A percentile compares a stretch with the other conserved stretches of the same genome.
These are phyloP conservation scores for Drosophila ogumai DNA, from an alignment of 1,140 invertebrate species.

Conservation along the genomic window DNA sequence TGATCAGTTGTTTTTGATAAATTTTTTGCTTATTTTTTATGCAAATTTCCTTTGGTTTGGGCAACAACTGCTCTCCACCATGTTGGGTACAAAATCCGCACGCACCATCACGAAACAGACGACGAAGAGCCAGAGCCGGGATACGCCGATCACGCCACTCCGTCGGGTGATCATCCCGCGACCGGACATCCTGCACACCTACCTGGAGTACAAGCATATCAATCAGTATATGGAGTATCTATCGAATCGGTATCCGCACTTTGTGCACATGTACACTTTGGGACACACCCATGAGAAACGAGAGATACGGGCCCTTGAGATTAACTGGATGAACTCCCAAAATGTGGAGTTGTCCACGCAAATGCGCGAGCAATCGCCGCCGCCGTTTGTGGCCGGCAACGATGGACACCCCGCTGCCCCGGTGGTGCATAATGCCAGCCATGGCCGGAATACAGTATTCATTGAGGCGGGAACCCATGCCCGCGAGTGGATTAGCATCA, in stretches of 20 bases:
- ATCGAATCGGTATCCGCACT: constrained; percentile 82
- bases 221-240: constrained; percentile 84
- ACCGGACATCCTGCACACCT: constrained; percentile 74
- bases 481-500: constrained; percentile 89
- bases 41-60: neutral
- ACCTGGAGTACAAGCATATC: constrained; percentile 76
- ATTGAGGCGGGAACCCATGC: constrained; percentile 88
- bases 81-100: constrained; percentile 54
- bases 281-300: constrained; percentile 87
- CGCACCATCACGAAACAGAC: constrained; percentile 35
- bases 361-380: constrained; percentile 38
- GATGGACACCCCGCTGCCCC: constrained; percentile 23
- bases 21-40: neutral
- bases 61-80: constrained; percentile 1
- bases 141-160: constrained; percentile 7
- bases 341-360: constrained; percentile 49
- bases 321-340: constrained; percentile 83
- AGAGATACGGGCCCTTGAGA: constrained; percentile 86
- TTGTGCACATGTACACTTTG: constrained; percentile 85
- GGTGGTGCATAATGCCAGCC: constrained; percentile 31
- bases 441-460: constrained; percentile 78
- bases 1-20: constrained; percentile 18
- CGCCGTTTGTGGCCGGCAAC: neutral
- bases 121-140: constrained; percentile 7
- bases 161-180: constrained; percentile 58